phyloP scores from a whole-genome alignment of 2,797 vertebrate species.

The Iguana delicatissima region DNA sequence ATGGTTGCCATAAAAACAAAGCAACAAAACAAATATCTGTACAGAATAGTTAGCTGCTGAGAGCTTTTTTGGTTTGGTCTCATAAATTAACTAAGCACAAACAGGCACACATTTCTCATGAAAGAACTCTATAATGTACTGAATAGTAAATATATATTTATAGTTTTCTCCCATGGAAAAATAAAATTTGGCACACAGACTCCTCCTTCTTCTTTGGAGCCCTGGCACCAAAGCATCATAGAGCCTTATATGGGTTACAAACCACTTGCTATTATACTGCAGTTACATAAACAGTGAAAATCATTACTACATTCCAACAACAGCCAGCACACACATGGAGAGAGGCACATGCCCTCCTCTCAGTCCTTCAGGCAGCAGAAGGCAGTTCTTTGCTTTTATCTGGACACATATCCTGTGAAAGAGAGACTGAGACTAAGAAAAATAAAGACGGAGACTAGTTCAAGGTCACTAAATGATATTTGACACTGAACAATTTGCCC shows the following conservation, averaged over 20 bases:
- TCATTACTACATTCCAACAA: neutral
- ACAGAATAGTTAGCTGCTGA: neutral
- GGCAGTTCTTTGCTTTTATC: no score
- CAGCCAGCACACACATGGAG: no score
- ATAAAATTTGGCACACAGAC: neutral
- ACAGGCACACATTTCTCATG: neutral
- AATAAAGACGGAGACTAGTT: no score
- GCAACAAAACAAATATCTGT: neutral
- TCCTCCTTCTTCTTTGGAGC: neutral
- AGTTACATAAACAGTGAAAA: neutral
- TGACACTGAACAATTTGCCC: neutral
- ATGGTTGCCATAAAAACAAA: neutral
- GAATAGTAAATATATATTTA: neutral
- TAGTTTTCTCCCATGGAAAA: neutral
- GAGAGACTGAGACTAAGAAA: neutral
- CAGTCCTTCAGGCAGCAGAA: no score
- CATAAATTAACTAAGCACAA: neutral
- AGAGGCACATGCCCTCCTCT: neutral
- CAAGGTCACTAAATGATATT: no score
- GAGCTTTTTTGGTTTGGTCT: neutral
- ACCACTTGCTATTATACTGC: neutral
- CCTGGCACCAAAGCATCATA: neutral
- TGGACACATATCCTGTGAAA: neutral
- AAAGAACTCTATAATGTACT: neutral
- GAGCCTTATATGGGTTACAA: neutral